phyloP scores from a whole-genome alignment of 2,797 vertebrate species.

The Cossypha niveicapilla region DNA sequence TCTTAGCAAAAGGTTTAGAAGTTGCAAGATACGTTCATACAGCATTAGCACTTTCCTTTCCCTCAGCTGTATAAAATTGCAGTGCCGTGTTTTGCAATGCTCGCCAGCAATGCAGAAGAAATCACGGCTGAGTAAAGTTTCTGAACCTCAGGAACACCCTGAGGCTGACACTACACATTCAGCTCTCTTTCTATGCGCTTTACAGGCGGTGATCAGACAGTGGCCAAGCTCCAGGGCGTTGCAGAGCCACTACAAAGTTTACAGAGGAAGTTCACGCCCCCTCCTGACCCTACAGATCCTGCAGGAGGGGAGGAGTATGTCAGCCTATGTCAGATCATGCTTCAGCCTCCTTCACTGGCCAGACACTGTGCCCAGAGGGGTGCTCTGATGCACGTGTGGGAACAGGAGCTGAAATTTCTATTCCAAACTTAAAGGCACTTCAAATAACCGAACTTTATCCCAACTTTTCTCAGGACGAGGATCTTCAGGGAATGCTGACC shows the following conservation, averaged over 20 bases:
- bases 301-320: fast-evolving
- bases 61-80: neutral
- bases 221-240: neutral
- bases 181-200: neutral
- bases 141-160: neutral
- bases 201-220: neutral
- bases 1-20: neutral
- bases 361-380: too few species aligned
- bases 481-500: neutral
- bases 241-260: neutral
- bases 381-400: neutral
- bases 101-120: neutral
- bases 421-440: neutral
- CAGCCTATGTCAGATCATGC: neutral
- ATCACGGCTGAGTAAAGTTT: neutral
- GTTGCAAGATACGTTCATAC: neutral
- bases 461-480: neutral
- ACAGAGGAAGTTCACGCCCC: neutral
- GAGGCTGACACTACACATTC: neutral
- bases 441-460: neutral
- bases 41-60: neutral
- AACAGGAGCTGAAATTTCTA: neutral
- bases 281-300: neutral
- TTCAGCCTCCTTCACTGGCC: neutral
- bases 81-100: neutral